Percentiles rank a stretch among this genome's conserved stretches.
phyloP scores from a whole-genome alignment of 2,888 invertebrate species.

The Villa cingulata region DNA sequence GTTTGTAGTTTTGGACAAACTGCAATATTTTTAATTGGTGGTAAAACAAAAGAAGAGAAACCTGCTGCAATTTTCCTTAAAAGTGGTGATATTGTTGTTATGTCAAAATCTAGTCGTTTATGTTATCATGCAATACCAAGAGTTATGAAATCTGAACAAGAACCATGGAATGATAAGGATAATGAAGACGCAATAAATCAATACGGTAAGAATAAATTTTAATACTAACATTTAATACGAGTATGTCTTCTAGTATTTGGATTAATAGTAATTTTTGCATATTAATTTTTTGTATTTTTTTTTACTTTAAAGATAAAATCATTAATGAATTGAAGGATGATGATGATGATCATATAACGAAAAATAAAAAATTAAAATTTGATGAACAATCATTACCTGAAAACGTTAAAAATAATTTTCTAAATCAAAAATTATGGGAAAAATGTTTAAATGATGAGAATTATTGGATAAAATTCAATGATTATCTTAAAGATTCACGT shows the following conservation, averaged over 20 bases:
- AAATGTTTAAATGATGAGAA: slow-evolving; percentile 25
- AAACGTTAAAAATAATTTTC: slow-evolving; percentile 4
- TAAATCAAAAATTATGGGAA: slow-evolving; percentile 18
- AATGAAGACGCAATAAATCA: neutral
- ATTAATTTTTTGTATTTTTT: neutral
- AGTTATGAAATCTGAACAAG: slow-evolving; percentile 45
- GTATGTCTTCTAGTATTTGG: too few relatives aligned
- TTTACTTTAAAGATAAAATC: slow-evolving; percentile 8
- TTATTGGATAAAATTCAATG: slow-evolving; percentile 42
- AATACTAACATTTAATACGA: neutral
- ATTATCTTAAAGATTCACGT: slow-evolving; percentile 57
- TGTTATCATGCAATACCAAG: slow-evolving; percentile 91
- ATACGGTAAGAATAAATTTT: neutral
- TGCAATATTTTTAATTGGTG: slow-evolving; percentile 88
- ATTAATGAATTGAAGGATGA: too few relatives aligned
- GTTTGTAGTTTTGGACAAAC: slow-evolving; percentile 80
- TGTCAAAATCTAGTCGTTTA: slow-evolving; percentile 72
- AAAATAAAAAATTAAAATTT: neutral
- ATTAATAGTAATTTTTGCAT: neutral
- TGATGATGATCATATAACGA: neutral
- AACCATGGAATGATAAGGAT: slow-evolving; percentile 39
- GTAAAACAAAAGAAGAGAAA: slow-evolving; percentile 49
- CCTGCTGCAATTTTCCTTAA: slow-evolving; percentile 60
- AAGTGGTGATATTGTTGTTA: slow-evolving; percentile 84
- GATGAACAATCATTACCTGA: too few relatives aligned